phyloP scores from a whole-genome alignment of 2,888 invertebrate genomes.

The Cancer borealis region DNA sequence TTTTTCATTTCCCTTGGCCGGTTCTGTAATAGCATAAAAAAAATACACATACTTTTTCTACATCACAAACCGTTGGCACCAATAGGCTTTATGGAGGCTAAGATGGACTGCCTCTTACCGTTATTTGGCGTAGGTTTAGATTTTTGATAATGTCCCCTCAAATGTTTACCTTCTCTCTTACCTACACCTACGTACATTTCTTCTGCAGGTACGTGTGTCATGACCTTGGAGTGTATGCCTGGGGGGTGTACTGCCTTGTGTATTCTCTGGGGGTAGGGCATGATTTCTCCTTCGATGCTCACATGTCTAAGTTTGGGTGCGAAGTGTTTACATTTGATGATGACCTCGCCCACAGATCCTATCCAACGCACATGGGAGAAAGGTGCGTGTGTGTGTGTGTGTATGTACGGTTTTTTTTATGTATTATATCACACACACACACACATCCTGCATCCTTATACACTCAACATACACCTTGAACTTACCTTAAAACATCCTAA shows the following conservation, averaged over 20 bases:
- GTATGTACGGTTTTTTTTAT: too few species aligned
- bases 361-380: conserved; percentile 60
- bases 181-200: too few species aligned
- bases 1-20: too few species aligned
- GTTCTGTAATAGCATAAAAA: too few species aligned
- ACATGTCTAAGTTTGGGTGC: conserved; percentile 62
- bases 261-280: conserved; percentile 74
- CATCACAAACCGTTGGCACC: too few species aligned
- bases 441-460: background rate
- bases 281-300: conserved; percentile 69
- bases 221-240: conserved; percentile 52
- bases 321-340: conserved; percentile 73
- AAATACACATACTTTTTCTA: too few species aligned
- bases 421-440: background rate
- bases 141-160: too few species aligned
- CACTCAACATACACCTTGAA: background rate
- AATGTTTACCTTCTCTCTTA: too few species aligned
- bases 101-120: too few species aligned
- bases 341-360: conserved; percentile 61
- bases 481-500: background rate
- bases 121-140: too few species aligned
- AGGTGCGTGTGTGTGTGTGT: conserved; percentile 53
- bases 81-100: too few species aligned
- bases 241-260: conserved; percentile 67
- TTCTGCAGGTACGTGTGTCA: conserved; percentile 63